phyloP scores from a whole-genome alignment of 2,888 invertebrate species.

The Tubulanus polymorphus region DNA sequence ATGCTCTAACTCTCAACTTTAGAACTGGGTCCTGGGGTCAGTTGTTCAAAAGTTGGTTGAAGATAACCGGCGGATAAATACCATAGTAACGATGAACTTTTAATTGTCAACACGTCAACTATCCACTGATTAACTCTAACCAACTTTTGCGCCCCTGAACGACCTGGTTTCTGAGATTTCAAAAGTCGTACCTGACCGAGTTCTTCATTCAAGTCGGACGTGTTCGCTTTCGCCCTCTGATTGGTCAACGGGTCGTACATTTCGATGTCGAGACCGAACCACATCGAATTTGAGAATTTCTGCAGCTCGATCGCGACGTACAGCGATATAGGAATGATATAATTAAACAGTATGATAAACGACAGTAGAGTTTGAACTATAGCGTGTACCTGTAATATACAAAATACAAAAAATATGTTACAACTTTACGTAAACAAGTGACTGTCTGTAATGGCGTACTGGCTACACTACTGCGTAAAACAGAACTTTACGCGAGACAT shows the following conservation, averaged over 20 bases:
- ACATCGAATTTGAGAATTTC: constrained; percentile 63
- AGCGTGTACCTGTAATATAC: constrained; percentile 26
- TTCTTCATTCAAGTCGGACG: constrained; percentile 82
- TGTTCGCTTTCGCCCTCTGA: constrained; percentile 68
- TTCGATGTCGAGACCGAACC: constrained; percentile 72
- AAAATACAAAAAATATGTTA: constrained; percentile 10
- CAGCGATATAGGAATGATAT: constrained; percentile 80
- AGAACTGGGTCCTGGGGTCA: no score
- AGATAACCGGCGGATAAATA: no score
- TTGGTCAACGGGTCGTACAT: constrained; percentile 46
- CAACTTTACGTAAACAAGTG: background rate
- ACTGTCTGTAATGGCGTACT: no score
- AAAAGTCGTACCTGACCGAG: constrained; percentile 64
- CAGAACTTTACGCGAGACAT: no score
- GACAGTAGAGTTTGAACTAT: constrained; percentile 62
- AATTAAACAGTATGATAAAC: constrained; percentile 74
- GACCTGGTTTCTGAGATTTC: no score
- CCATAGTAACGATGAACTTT: no score
- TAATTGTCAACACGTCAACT: no score
- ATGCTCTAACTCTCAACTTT: no score
- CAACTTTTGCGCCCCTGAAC: no score
- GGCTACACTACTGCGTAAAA: no score
- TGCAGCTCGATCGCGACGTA: constrained; percentile 74
- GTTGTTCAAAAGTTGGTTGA: no score
- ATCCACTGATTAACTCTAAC: no score